Conservation (phyloP, 2,113 vertebrate species). For the Neolamprologus toae region DNA sequence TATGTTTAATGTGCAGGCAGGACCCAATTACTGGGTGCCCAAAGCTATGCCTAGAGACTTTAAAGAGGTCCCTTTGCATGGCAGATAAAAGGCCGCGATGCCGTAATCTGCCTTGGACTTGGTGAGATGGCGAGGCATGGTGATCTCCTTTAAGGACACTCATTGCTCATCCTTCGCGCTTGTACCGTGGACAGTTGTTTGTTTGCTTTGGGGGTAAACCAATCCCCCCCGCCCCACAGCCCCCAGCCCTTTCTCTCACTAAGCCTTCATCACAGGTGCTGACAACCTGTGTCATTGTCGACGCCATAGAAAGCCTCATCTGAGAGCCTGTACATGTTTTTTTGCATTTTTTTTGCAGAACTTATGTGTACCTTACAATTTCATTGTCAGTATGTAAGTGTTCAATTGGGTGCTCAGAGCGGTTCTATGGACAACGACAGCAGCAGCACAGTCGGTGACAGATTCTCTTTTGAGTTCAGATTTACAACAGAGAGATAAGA, state of each 20-base stretch:
- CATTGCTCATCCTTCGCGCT: neutral
- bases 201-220: neutral
- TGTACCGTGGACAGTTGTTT: neutral
- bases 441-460: slow-evolving; percentile 1
- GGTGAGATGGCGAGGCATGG: neutral
- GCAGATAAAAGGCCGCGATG: neutral
- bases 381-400: neutral
- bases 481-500: slow-evolving; percentile 29
- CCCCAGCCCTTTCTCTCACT: neutral
- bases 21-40: slow-evolving; percentile 29
- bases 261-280: slow-evolving; percentile 14
- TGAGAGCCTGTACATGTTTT: neutral
- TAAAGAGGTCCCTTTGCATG: neutral
- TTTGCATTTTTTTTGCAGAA: neutral
- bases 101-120: neutral
- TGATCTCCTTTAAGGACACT: neutral
- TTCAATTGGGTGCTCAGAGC: neutral
- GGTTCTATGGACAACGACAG: neutral
- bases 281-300: slow-evolving; percentile 19
- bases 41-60: slow-evolving; percentile 7
- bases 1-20: slow-evolving; percentile 32
- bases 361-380: neutral
- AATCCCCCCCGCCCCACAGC: neutral
- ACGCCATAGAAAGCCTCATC: neutral
- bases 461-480: slow-evolving; percentile 19